Evolutionary conservation across 2,888 invertebrate species (phyloP).

Genomic region (Halictus quadricinctus): DNA sequence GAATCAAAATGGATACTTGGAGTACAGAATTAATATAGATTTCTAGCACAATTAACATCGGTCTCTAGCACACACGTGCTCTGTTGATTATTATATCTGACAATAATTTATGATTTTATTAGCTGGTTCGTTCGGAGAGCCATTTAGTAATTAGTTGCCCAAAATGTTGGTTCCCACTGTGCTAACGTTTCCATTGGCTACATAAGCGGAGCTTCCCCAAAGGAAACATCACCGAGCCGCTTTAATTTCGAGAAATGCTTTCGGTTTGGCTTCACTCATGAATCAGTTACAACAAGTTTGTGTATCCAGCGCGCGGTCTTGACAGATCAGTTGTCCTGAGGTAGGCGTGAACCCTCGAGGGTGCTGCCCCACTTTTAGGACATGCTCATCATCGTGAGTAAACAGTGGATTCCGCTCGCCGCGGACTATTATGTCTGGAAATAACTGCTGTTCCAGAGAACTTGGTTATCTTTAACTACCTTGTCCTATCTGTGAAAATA

Average conservation of each 20-base stretch:
- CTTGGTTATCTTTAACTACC: background rate
- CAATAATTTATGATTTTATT: too few relatives aligned
- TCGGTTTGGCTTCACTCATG: conserved; percentile 9
- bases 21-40: too few relatives aligned
- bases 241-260: conserved; percentile 11
- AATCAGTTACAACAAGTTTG: conserved; percentile 12
- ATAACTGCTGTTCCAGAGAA: background rate
- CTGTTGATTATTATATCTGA: too few relatives aligned
- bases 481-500: background rate
- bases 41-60: too few relatives aligned
- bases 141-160: background rate
- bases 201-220: background rate
- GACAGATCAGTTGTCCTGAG: conserved; percentile 7
- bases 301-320: conserved; percentile 2
- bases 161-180: background rate
- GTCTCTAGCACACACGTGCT: too few relatives aligned
- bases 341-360: conserved; percentile 1
- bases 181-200: background rate
- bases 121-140: background rate
- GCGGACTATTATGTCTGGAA: background rate
- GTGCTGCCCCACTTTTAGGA: conserved; percentile 6
- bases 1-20: too few relatives aligned
- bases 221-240: background rate
- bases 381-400: conserved; percentile 4
- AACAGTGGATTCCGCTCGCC: background rate